Percentiles rank a stretch among this genome's conserved stretches.
These are phyloP conservation scores for Orcinus orca DNA, from an alignment of 2,113 vertebrate genomes.

Conservation along the genomic window DNA sequence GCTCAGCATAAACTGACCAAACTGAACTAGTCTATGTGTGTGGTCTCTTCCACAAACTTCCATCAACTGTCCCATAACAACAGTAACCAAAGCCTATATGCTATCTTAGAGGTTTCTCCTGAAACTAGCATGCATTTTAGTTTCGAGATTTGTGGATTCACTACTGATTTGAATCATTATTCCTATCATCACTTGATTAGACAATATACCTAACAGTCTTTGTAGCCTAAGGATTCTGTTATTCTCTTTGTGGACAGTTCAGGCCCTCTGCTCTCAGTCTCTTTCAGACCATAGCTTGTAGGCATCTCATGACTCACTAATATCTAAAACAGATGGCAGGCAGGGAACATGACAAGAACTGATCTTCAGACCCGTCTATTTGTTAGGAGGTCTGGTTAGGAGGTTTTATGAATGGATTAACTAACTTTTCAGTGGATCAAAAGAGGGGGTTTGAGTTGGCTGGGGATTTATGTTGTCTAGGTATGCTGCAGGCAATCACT, in stretches of 20 bases:
- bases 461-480: neutral
- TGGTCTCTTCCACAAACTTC: neutral
- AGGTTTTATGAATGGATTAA: constrained; percentile 33
- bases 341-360: neutral
- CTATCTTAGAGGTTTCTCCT: neutral
- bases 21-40: neutral
- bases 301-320: constrained; percentile 7
- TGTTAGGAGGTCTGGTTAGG: constrained; percentile 3
- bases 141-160: neutral
- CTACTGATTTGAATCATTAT: neutral
- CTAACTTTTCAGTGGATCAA: neutral
- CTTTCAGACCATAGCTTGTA: neutral
- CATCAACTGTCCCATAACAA: neutral
- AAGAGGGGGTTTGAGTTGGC: neutral
- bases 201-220: neutral
- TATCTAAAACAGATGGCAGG: constrained; percentile 26
- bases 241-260: neutral
- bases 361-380: constrained; percentile 13
- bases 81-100: neutral
- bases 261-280: neutral
- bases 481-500: neutral
- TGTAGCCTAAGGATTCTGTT: neutral
- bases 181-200: neutral
- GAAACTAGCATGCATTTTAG: neutral
- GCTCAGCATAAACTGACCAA: neutral